phyloP scores from a whole-genome alignment of 1,140 invertebrate genomes.

The Bathynomus jamesi region DNA sequence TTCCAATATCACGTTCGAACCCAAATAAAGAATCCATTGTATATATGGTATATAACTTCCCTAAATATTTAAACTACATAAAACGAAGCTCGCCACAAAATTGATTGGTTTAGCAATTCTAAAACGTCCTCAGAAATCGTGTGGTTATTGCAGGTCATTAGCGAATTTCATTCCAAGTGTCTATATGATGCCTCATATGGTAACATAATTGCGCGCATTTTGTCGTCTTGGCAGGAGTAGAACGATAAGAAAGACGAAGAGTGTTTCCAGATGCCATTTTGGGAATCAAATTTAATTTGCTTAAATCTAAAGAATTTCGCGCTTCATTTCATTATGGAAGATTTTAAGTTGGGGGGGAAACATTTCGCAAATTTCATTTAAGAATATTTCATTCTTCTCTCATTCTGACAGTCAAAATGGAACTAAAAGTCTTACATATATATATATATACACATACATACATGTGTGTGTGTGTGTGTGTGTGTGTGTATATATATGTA shows the following conservation, averaged over 20 bases:
- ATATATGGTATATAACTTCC: too few relatives aligned
- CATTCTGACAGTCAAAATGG: background rate
- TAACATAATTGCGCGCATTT: too few relatives aligned
- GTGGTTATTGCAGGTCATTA: background rate
- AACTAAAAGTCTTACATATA: background rate
- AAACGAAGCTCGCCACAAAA: too few relatives aligned
- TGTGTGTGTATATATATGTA: background rate
- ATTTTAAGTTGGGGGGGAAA: background rate
- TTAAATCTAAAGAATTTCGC: background rate
- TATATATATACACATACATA: background rate
- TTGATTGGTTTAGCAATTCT: too few relatives aligned
- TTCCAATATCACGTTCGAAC: too few relatives aligned
- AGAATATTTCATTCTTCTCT: background rate
- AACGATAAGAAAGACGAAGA: background rate
- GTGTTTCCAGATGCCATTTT: background rate
- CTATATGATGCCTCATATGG: background rate
- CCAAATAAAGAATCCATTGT: too few relatives aligned
- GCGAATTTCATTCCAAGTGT: background rate
- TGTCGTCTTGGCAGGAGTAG: too few relatives aligned
- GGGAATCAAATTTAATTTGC: background rate
- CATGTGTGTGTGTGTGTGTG: background rate
- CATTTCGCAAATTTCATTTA: background rate
- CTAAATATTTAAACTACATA: too few relatives aligned
- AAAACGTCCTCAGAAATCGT: background rate
- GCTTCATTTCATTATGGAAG: background rate